phyloP scores from a whole-genome alignment of 2,797 vertebrate species.

The Adelosebastes latens region DNA sequence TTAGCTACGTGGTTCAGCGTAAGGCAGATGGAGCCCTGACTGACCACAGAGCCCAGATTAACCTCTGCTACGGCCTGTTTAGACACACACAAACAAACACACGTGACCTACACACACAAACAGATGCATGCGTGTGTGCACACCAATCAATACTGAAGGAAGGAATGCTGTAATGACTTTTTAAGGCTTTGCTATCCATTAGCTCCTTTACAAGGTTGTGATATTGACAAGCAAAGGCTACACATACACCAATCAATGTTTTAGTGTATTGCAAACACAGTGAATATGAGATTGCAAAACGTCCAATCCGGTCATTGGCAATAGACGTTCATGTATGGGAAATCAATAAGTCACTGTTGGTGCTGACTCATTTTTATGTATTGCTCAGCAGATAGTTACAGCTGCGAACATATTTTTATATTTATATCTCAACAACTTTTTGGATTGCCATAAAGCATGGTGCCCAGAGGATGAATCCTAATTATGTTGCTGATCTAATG shows the following conservation, averaged over 20 bases:
- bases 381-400: constrained; percentile 17
- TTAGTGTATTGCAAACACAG: constrained; percentile 61
- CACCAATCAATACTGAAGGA: constrained; percentile 68
- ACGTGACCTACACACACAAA: constrained; percentile 11
- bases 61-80: constrained; percentile 38
- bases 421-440: background rate
- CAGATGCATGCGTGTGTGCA: constrained; percentile 6
- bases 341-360: constrained; percentile 70
- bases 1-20: constrained; percentile 39
- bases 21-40: constrained; percentile 42
- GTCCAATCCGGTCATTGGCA: constrained; percentile 54
- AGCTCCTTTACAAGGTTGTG: constrained; percentile 72
- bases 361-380: constrained; percentile 55
- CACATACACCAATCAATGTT: constrained; percentile 67
- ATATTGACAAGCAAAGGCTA: constrained; percentile 73
- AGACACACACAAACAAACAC: background rate
- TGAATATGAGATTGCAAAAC: constrained; percentile 71
- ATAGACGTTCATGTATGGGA: constrained; percentile 49
- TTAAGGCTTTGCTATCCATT: constrained; percentile 74
- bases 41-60: constrained; percentile 64
- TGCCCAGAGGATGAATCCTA: background rate
- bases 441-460: background rate
- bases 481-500: background rate
- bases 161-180: constrained; percentile 77
- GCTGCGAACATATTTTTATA: background rate